Percentiles rank a stretch among this genome's conserved stretches.
These are phyloP conservation scores for Henicopernis longicauda DNA, from an alignment of 2,113 vertebrate genomes.

Conservation along the genomic window DNA sequence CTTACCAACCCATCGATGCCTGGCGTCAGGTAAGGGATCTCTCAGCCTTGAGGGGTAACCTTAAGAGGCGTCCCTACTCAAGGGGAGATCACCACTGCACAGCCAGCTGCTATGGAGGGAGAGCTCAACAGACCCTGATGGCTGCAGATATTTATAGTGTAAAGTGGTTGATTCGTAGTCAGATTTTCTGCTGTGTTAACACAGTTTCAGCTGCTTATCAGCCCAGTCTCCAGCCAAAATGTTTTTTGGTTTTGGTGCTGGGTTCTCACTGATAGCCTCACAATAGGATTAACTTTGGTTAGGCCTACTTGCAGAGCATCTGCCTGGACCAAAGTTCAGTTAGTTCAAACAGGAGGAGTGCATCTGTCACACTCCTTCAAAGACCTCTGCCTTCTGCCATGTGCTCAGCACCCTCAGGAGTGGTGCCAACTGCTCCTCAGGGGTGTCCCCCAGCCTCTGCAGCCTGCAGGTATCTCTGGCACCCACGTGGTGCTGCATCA, in stretches of 20 bases:
- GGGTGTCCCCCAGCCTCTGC: too few relatives aligned
- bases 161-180: background rate
- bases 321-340: background rate
- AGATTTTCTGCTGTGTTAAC: background rate
- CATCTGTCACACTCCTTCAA: background rate
- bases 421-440: too few relatives aligned
- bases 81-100: rapidly evolving
- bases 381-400: background rate
- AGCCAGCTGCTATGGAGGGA: background rate
- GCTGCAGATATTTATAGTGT: background rate
- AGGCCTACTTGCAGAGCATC: background rate
- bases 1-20: background rate
- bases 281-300: background rate
- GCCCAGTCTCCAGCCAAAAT: background rate
- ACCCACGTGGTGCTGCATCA: background rate
- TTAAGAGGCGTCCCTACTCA: background rate
- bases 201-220: background rate
- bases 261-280: background rate
- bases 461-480: background rate
- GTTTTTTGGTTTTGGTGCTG: background rate
- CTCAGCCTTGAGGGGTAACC: background rate
- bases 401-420: too few relatives aligned
- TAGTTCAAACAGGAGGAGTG: too few relatives aligned
- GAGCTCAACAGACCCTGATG: background rate
- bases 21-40: background rate